Evolutionary conservation across 2,888 invertebrate genomes (phyloP).

Genomic region (Mellilla xanthometata): DNA sequence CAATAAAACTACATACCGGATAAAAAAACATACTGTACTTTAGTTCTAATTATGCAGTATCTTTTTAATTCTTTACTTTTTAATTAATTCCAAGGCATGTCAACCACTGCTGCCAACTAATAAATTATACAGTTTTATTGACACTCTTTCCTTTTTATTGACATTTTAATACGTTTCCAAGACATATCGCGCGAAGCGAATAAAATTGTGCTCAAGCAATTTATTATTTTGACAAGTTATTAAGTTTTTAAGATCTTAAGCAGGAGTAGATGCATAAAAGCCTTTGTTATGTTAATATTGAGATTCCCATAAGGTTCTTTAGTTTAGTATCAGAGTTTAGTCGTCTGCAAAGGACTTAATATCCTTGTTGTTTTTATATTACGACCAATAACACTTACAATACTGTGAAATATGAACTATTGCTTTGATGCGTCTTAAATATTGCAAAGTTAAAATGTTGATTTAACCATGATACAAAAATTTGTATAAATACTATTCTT

Average conservation of each 20-base stretch:
- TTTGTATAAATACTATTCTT: too few species aligned
- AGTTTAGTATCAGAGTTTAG: too few species aligned
- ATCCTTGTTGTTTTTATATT: too few species aligned
- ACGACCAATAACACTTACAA: too few species aligned
- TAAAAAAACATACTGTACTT: too few species aligned
- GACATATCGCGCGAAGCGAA: slow-evolving; percentile 3
- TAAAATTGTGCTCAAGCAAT: slow-evolving; percentile 5
- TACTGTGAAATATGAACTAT: too few species aligned
- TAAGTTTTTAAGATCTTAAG: slow-evolving; percentile 5
- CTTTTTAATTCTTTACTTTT: neutral
- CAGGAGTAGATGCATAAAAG: slow-evolving; percentile 1
- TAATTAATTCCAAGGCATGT: neutral
- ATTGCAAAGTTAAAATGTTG: too few species aligned
- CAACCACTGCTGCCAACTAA: neutral
- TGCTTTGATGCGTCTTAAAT: too few species aligned
- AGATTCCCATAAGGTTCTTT: neutral
- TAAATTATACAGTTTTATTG: slow-evolving; percentile 5
- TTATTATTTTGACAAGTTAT: slow-evolving; percentile 13
- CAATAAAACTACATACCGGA: too few species aligned
- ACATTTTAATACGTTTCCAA: slow-evolving; percentile 4
- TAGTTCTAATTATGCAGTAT: too few species aligned
- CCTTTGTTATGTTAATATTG: slow-evolving; percentile 1
- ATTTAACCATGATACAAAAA: too few species aligned
- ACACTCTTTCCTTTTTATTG: slow-evolving; percentile 3
- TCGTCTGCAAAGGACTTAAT: too few species aligned